phyloP scores from a whole-genome alignment of 2,888 invertebrate genomes.

The Griposia aprilina region DNA sequence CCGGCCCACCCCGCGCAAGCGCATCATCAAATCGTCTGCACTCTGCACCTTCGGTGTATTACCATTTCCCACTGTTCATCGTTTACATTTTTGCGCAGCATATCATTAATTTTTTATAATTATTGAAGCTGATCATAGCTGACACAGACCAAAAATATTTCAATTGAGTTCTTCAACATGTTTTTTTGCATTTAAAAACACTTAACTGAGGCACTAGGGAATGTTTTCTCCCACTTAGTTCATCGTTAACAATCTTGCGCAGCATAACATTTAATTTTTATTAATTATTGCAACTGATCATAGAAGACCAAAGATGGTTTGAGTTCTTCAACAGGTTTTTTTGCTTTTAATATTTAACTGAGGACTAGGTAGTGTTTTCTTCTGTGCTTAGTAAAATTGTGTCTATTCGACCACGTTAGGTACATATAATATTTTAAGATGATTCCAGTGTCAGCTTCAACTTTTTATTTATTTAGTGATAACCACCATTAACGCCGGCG shows the following conservation, averaged over 20 bases:
- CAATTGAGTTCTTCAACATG: background rate
- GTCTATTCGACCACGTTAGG: constrained; percentile 10
- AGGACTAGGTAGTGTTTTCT: background rate
- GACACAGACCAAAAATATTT: constrained; percentile 11
- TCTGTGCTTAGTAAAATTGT: background rate
- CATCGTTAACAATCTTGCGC: too few species aligned
- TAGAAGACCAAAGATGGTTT: constrained; percentile 1
- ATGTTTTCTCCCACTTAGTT: background rate
- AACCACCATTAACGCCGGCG: constrained; percentile 28
- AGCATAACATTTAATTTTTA: too few species aligned
- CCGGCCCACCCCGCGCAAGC: constrained; percentile 69
- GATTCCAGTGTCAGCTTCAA: constrained; percentile 4
- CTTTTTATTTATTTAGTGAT: constrained; percentile 47
- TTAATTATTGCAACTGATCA: constrained; percentile 24
- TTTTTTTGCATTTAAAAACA: constrained; percentile 13
- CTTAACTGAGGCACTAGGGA: background rate
- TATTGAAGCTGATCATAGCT: constrained; percentile 14
- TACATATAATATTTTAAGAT: constrained; percentile 18
- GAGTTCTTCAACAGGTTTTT: constrained; percentile 8
- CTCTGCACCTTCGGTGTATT: constrained; percentile 67
- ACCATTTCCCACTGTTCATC: constrained; percentile 60
- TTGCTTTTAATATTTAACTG: background rate
- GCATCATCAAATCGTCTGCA: constrained; percentile 68
- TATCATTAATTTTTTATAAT: constrained; percentile 35
- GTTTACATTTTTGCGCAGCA: constrained; percentile 29